A percentile compares a stretch with the other conserved stretches of the same genome.
Evolutionary conservation across 2,797 vertebrate genomes (phyloP).

Genomic region (Rhinatrema bivittatum): DNA sequence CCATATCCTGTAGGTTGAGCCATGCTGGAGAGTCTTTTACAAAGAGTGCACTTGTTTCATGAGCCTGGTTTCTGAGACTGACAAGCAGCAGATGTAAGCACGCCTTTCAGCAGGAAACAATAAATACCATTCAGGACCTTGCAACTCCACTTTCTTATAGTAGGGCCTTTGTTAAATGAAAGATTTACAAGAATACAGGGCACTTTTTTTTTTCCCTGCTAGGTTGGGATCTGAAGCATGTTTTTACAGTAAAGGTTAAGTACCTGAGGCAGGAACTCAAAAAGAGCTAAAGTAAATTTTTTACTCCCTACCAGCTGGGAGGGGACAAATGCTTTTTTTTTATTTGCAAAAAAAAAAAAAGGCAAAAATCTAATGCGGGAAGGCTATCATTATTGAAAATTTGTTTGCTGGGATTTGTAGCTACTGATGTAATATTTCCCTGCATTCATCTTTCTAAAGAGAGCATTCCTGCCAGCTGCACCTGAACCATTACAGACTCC

Average conservation of each 20-base stretch:
- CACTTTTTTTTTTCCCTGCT: conserved; percentile 24
- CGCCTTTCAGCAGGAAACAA: conserved; percentile 81
- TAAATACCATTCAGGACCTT: conserved; percentile 76
- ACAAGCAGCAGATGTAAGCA: conserved; percentile 81
- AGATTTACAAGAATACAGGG: conserved; percentile 73
- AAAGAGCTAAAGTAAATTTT: too few relatives aligned
- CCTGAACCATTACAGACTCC: too few relatives aligned
- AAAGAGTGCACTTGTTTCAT: conserved; percentile 67
- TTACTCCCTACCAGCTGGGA: too few relatives aligned
- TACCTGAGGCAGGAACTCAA: too few relatives aligned
- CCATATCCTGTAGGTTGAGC: conserved; percentile 24
- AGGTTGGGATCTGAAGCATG: conserved; percentile 39
- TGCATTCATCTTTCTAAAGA: too few relatives aligned
- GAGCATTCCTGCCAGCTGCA: too few relatives aligned
- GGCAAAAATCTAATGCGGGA: too few relatives aligned
- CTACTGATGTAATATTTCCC: too few relatives aligned
- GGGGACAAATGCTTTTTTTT: too few relatives aligned
- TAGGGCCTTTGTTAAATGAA: conserved; percentile 76
- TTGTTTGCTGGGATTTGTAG: too few relatives aligned
- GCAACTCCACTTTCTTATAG: conserved; percentile 49
- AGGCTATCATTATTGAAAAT: too few relatives aligned
- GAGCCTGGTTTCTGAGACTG: conserved; percentile 77
- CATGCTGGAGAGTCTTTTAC: conserved; percentile 50
- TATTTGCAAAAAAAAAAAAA: too few relatives aligned
- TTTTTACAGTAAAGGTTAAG: conserved; percentile 60